Percentiles rank a stretch among this genome's conserved stretches.
phyloP scores from a whole-genome alignment of 2,888 invertebrate genomes.

The Orthosia gracilis region DNA sequence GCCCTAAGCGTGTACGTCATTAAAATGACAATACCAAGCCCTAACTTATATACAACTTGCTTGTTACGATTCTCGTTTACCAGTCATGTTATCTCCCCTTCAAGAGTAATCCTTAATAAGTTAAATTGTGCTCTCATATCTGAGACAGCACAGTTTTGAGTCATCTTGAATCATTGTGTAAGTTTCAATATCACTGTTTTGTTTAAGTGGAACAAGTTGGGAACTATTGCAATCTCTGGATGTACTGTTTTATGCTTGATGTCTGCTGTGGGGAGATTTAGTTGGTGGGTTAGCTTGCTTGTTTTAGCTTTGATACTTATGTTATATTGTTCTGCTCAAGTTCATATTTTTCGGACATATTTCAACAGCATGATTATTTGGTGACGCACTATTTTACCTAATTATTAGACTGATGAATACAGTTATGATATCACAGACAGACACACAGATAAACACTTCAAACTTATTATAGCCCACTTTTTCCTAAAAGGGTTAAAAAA shows the following conservation, averaged over 20 bases:
- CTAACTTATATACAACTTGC: constrained; percentile 56
- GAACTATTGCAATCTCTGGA: constrained; percentile 60
- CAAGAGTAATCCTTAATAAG: constrained; percentile 68
- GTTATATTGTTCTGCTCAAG: not conserved
- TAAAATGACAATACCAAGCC: constrained; percentile 63
- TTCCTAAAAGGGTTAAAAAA: no score
- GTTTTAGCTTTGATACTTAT: not conserved
- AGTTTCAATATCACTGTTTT: constrained; percentile 65
- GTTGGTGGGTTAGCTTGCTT: constrained; percentile 2
- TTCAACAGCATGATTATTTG: no score
- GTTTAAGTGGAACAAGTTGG: constrained; percentile 64
- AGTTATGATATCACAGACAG: no score
- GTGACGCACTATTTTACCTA: no score
- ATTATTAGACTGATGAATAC: no score
- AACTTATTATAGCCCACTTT: no score
- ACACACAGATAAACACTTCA: no score
- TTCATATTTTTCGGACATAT: no score
- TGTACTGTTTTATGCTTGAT: constrained; percentile 44
- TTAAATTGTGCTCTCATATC: constrained; percentile 67
- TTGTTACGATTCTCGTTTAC: constrained; percentile 59
- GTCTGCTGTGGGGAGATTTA: constrained; percentile 32
- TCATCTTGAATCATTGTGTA: constrained; percentile 68
- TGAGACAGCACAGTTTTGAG: constrained; percentile 45
- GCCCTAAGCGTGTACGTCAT: constrained; percentile 48
- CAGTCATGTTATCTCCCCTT: constrained; percentile 63